Evolutionary conservation across 64 coral and sea anemone genomes (phyloP).

Genomic region (Platygyra sinensis): DNA sequence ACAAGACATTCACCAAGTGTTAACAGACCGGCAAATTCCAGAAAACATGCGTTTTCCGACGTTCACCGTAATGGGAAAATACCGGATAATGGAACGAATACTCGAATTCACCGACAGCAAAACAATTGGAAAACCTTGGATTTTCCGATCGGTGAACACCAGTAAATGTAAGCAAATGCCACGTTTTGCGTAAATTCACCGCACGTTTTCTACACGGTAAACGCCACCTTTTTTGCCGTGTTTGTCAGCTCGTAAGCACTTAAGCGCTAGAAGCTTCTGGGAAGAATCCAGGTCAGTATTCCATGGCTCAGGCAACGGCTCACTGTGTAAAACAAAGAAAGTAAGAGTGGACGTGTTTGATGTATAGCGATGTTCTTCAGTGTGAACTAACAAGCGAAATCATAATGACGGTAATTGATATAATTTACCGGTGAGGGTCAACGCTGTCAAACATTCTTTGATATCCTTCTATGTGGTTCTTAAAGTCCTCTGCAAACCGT

Average conservation of each 20-base stretch:
- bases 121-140: too few relatives aligned
- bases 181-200: too few relatives aligned
- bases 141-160: too few relatives aligned
- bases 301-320: constrained; percentile 89
- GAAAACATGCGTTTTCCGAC: too few relatives aligned
- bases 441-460: constrained; percentile 90
- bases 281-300: constrained; percentile 82
- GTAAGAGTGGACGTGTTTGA: neutral
- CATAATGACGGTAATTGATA: neutral
- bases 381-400: neutral
- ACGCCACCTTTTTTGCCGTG: too few relatives aligned
- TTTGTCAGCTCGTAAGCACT: constrained; percentile 93
- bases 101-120: too few relatives aligned
- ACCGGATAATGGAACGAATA: too few relatives aligned
- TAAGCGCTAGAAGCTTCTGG: constrained; percentile 90
- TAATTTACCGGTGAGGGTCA: constrained; percentile 86
- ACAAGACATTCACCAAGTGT: too few relatives aligned
- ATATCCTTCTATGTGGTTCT: constrained; percentile 67
- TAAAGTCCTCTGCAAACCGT: constrained; percentile 86
- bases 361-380: neutral
- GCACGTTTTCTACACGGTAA: too few relatives aligned
- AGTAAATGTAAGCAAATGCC: too few relatives aligned
- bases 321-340: constrained; percentile 39
- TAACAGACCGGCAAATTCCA: too few relatives aligned
- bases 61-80: too few relatives aligned